Conservation (phyloP, 2,797 vertebrate species). For the Alosa sapidissima region DNA sequence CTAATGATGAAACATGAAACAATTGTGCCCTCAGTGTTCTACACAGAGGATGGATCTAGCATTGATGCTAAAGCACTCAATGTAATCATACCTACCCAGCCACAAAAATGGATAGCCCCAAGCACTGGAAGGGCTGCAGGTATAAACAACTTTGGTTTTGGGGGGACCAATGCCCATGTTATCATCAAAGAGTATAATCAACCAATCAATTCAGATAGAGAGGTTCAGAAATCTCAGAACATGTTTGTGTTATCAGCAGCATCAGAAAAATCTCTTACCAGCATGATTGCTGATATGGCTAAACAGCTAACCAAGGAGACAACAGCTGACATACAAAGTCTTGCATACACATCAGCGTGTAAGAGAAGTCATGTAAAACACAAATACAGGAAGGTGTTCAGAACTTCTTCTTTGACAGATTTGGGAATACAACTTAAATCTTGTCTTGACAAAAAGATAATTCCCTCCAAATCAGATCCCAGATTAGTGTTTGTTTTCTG, state of each 20-base stretch:
- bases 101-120: slow-evolving; percentile 73
- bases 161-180: slow-evolving; percentile 83
- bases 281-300: slow-evolving; percentile 70
- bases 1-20: slow-evolving; percentile 87
- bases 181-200: slow-evolving; percentile 77
- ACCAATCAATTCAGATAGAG: slow-evolving; percentile 38
- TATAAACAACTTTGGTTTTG: slow-evolving; percentile 87
- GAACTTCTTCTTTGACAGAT: no score
- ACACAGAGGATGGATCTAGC: slow-evolving; percentile 69
- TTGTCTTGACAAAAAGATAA: no score
- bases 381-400: slow-evolving; percentile 75
- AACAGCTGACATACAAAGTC: slow-evolving; percentile 64
- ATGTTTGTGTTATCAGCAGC: slow-evolving; percentile 80
- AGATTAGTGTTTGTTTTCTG: slow-evolving; percentile 84
- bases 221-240: slow-evolving; percentile 57
- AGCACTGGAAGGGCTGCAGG: slow-evolving; percentile 73
- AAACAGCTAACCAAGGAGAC: slow-evolving; percentile 63
- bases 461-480: slow-evolving; percentile 20
- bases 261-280: slow-evolving; percentile 74
- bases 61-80: slow-evolving; percentile 74
- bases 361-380: slow-evolving; percentile 81
- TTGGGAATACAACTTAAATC: no score
- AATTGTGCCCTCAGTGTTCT: slow-evolving; percentile 82
- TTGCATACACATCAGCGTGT: slow-evolving; percentile 84
- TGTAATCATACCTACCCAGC: slow-evolving; percentile 66